Base-by-base conservation (phyloP, 2,888 invertebrate genomes). In the Flexamia atlantica region DNA sequence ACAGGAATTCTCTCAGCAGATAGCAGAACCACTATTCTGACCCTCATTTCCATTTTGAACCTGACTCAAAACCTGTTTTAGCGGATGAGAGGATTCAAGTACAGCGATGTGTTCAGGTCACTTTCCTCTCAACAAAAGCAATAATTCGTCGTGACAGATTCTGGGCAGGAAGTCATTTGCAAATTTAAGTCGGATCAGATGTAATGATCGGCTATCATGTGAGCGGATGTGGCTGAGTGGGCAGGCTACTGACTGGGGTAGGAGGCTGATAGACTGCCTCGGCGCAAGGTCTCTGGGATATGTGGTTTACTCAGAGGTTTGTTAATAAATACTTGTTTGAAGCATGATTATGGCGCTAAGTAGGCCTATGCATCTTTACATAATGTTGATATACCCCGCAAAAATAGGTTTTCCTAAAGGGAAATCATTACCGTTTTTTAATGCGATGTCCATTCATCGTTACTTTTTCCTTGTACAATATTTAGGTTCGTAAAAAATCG, bases 111-210 rank as follows among this genome's bases (percentile, higher is more conserved):
- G 30, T 30, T 25, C 28, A 28, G 30, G 30, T 30, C 30, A 64
- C 64, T 28, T 64, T 28, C 64, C 3, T 28, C 28, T 20, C 30
- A 3, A 64, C 28, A 28, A 30, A 28, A 7, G 30, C 64, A 30
- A 30, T 5, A 53, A 53, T 30, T 30, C 1, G 64, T 9, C 9
- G 64, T 28, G 64, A 30, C 64, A 64, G 28, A 30, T 64, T 28
- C 64, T 64, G 64, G 30, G 64, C 64, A 30, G 25, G 28, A 64
- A 28, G 12, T 64, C 64, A 30, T 28, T 64, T 64, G 64, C 64
- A 64, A 64, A 14, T 64, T 64, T 1, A 64, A 30, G 64, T 64
- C 64, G 30, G 28, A 12, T 64, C 7, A 30, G 64, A 64, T 64
- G 4, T 64, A 28, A n/a, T 14, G 53, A 46, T 46, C 46, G 17